Conservation (phyloP, 1,140 invertebrate genomes). For the Elymnias hypermnestra region DNA sequence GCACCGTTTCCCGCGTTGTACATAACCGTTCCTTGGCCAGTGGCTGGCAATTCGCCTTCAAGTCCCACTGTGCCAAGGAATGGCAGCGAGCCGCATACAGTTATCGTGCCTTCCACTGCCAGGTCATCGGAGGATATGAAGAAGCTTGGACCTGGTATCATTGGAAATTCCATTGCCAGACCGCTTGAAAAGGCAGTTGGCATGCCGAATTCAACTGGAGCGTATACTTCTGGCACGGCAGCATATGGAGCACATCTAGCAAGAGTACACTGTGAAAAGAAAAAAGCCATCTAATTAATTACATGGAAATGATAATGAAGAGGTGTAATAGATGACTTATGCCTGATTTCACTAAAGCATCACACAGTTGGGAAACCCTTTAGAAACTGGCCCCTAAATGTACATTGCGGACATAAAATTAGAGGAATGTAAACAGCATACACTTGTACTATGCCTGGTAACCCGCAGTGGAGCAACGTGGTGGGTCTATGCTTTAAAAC, state of each 20-base stretch:
- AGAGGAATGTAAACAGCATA: too few species aligned
- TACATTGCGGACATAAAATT: too few species aligned
- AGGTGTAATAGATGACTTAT: background rate
- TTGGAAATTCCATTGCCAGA: constrained; percentile 16
- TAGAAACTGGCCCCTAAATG: too few species aligned
- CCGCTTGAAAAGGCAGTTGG: constrained; percentile 11
- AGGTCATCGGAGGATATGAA: constrained; percentile 30
- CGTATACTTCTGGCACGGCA: constrained; percentile 8
- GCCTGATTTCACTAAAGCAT: too few species aligned
- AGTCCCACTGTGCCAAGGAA: constrained; percentile 35
- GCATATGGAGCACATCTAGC: constrained; percentile 17
- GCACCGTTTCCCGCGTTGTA: constrained; percentile 28
- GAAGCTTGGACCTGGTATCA: constrained; percentile 24
- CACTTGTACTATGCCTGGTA: too few species aligned
- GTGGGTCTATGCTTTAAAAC: too few species aligned
- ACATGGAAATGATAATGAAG: background rate
- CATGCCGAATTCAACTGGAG: background rate
- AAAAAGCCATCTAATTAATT: too few species aligned
- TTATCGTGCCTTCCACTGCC: constrained; percentile 31
- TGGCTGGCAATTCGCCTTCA: constrained; percentile 27
- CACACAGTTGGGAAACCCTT: too few species aligned
- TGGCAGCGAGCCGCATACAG: constrained; percentile 32
- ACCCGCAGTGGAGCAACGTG: too few species aligned
- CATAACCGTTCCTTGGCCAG: constrained; percentile 25
- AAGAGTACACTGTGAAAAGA: constrained; percentile 16